Percentiles rank a stretch among this genome's conserved stretches.
phyloP scores from a whole-genome alignment of 2,113 vertebrate species.

The Corapipo altera region DNA sequence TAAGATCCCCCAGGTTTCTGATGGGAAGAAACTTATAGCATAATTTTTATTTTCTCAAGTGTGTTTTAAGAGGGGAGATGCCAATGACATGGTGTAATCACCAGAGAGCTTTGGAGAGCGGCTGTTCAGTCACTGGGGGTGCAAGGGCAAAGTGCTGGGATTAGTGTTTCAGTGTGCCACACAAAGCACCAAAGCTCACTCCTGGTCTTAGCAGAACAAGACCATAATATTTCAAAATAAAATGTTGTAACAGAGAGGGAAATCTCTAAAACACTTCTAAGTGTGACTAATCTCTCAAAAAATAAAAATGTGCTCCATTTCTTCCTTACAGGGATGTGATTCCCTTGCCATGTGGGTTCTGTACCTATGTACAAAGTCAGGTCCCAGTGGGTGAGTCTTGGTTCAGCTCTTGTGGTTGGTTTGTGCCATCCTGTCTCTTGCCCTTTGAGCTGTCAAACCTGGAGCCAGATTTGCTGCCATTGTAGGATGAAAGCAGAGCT shows the following conservation, averaged over 20 bases:
- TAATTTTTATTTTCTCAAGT: slow-evolving; percentile 31
- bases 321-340: background rate
- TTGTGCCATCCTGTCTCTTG: background rate
- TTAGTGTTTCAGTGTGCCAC: background rate
- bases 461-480: background rate
- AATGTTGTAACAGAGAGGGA: background rate
- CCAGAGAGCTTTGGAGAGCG: background rate
- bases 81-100: slow-evolving; percentile 9
- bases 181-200: background rate
- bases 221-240: background rate
- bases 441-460: background rate
- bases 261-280: background rate
- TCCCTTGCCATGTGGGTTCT: background rate
- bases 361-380: background rate
- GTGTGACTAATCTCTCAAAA: background rate
- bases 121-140: background rate
- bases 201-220: background rate
- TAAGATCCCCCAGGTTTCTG: background rate
- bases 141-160: background rate
- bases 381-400: background rate
- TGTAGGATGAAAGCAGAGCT: background rate
- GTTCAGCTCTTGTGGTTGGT: background rate
- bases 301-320: background rate
- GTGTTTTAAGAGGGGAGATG: slow-evolving; percentile 11
- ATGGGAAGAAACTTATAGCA: slow-evolving; percentile 23